Evolutionary conservation across 2,888 invertebrate species (phyloP).

Genomic region (Copidosoma aretas): DNA sequence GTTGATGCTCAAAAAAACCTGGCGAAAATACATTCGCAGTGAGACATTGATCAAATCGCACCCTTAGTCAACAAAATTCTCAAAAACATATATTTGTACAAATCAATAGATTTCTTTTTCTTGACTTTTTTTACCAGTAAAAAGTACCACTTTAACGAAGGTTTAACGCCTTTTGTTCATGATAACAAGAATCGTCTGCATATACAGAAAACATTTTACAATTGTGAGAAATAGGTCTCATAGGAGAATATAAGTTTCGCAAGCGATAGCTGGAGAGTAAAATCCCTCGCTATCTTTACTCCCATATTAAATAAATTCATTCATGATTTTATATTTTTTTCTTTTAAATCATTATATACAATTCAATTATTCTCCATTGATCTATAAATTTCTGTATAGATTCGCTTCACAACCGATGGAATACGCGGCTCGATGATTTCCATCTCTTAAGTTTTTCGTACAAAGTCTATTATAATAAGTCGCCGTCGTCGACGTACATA

Average conservation of each 20-base stretch:
- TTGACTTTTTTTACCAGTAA: constrained; percentile 28
- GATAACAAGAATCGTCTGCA: constrained; percentile 39
- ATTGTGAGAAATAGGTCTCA: constrained; percentile 38
- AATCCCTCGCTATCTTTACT: constrained; percentile 37
- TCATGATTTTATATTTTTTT: constrained; percentile 35
- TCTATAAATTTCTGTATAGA: constrained; percentile 36
- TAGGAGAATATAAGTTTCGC: constrained; percentile 39
- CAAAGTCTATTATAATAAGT: constrained; percentile 38
- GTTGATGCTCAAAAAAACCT: constrained; percentile 32
- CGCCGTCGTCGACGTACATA: constrained; percentile 37
- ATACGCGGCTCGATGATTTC: constrained; percentile 34
- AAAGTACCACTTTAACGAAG: constrained; percentile 33
- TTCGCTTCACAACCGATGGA: constrained; percentile 37
- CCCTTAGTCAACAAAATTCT: constrained; percentile 31
- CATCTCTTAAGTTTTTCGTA: constrained; percentile 32
- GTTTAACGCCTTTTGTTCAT: constrained; percentile 34
- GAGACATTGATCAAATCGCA: constrained; percentile 38
- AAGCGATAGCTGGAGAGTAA: constrained; percentile 37
- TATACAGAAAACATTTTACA: constrained; percentile 43
- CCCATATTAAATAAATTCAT: constrained; percentile 33
- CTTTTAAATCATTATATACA: constrained; percentile 41
- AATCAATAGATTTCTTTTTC: constrained; percentile 33
- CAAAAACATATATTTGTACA: constrained; percentile 37
- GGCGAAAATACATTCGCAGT: constrained; percentile 31
- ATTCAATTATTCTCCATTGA: constrained; percentile 38